Evolutionary conservation across 2,888 invertebrate genomes (phyloP), one percentile per base, ranked within the genome.

Genomic region (Ellobium chinense): DNA sequence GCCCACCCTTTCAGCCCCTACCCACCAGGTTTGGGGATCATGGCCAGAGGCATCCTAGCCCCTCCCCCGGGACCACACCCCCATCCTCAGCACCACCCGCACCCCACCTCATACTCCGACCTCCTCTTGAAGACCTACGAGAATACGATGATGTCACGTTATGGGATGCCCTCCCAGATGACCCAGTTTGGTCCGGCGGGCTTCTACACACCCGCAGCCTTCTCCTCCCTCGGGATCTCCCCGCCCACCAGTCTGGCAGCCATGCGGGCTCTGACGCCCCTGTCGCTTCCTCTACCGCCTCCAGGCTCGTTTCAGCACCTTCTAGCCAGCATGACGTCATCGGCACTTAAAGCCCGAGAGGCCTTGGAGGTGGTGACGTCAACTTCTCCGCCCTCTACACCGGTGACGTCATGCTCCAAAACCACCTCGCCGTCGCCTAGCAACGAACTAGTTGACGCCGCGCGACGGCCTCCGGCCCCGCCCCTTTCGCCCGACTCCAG

Each of bases 111-210:
- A 18, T 89, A 89, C 80, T 86, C 89, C 0, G 91, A 91, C 81
- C 85, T 91, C 7, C 84, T 91, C 9, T 85, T 91, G n/a, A 90
- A 90, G 78, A 89, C 91, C 1, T 91, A 90, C 81, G 91, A 90
- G 75, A 87, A 82, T 36, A 89, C 90, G 46, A 80, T 91, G 46
- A 84, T 87, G 62, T 79, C 84, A 18, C 83, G 88, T 39, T 86
- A 85, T 81, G 85, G 81, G 9, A 62, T 85, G 31, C 54, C 82
- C 4, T 68, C 84, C 62, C 80, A 65, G 76, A 46, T 72, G 56
- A 46, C 65, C 12, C 56, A 63, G 9, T 72, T 65, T 31, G 70
- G 37, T 3, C 63, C 24, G 5, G 14, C 72, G n/a, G 58, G 78
- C 1, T 54, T 66, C 56, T 83, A 75, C 56, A 39, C 66, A 9